Evolutionary conservation across 2,113 vertebrate genomes (phyloP).

Genomic region (Eudorcas thomsonii): DNA sequence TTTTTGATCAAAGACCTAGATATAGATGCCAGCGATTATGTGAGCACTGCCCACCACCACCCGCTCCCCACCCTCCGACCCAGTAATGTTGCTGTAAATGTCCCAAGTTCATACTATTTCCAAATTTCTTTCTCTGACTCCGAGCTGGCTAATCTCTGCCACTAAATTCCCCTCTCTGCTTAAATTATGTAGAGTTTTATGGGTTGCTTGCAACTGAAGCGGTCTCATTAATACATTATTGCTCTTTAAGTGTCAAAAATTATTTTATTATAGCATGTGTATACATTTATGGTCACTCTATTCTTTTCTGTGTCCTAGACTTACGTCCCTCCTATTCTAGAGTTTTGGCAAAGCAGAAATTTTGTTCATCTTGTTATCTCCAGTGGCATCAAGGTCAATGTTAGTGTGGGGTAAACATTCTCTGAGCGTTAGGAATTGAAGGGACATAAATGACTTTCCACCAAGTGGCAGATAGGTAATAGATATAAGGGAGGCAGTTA

Average conservation of each 20-base stretch:
- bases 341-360: not conserved
- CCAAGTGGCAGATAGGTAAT: not conserved
- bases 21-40: not conserved
- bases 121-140: not conserved
- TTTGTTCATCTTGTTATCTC: not conserved
- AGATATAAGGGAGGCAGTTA: not conserved
- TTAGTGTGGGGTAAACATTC: not conserved
- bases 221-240: not conserved
- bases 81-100: not conserved
- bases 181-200: not conserved
- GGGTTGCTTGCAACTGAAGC: not conserved
- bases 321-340: not conserved
- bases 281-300: not conserved
- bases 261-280: not conserved
- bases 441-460: not conserved
- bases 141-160: not conserved
- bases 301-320: not conserved
- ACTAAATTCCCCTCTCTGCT: not conserved
- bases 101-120: not conserved
- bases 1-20: not conserved
- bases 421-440: not conserved
- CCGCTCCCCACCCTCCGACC: accelerated
- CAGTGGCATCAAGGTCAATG: not conserved
- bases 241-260: not conserved
- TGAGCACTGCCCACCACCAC: not conserved